Evolutionary conservation across 2,888 invertebrate species (phyloP), one percentile per base, ranked within the genome.

Genomic region (Eumerus sabulonum): DNA sequence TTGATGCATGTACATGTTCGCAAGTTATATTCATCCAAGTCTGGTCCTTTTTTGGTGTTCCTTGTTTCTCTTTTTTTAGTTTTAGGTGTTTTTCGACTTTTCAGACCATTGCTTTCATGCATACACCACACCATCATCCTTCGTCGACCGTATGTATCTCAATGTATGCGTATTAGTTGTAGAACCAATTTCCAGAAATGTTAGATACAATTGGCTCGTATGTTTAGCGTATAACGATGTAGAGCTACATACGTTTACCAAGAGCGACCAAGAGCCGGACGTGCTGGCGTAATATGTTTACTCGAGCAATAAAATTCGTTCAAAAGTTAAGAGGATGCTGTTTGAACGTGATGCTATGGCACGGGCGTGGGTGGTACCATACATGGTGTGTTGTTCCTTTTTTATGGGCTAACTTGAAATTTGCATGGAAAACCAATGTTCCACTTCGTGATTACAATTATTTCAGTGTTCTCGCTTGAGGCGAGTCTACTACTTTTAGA

Each of bases 121-220:
- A 27, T 27, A 27, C 27, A n/a, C n/a, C n/a, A n/a, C n/a, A n/a
- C n/a, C n/a, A n/a, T n/a, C n/a, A 7, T 27, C 27, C 27, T 2
- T 4, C 27, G 27, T 27, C 27, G 3, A 27, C 27, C n/a, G n/a
- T n/a, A n/a, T n/a, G n/a, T n/a, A n/a, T n/a, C n/a, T n/a, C n/a
- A 12, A 53, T 48, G 44, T 44, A 18, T 42, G 40, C 51, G 66
- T n/a, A n/a, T 67, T 62, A 54, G 56, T 42, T 59, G 44, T 42
- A 47, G 60, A 72, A 64, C 72, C 59, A 74, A 74, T 79, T 74
- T 79, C 68, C 74, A 74, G 68, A 79, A 70, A 79, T 79, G 74
- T 70, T 70, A 42, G 64, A 70, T 74, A 64, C 64, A 79, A 79
- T 79, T 79, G 79, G 79, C 68, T 64, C 38, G 12, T 42, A 70